Evolutionary conservation across 2,888 invertebrate genomes (phyloP), one percentile per base, ranked within the genome.

Genomic region (Pachycephus smyrnensis): DNA sequence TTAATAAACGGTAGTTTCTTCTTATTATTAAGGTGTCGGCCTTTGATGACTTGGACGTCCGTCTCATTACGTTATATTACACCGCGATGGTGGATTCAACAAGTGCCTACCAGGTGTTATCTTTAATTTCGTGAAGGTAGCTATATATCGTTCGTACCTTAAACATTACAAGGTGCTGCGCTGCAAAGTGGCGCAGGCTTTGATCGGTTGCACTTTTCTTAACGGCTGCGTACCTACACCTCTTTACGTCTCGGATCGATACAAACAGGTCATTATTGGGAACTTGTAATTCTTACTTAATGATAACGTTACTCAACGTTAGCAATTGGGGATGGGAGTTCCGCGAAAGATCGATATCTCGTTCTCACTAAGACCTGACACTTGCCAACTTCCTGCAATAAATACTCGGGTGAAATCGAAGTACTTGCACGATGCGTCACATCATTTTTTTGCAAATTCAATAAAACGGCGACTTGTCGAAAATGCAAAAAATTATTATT

Each of bases 1-100:
- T 84, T 86, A 83, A 85, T 85, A 82, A 84, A 82, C 80, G 84
- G 81, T 79, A 78, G 86, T 84, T 86, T 83, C 79, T 79, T 79
- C 79, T 80, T 81, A 84, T 84, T 82, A 84, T 83, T 73, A 76
- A 55, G 78, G 78, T 78, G 78, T 78, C 73, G 73, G 78, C 69
- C 78, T 35, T 35, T 75, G 40, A 33, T 55, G 32, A 40, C 31
- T 71, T 71, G 80, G 79, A 79, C 73, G 77, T 80, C 76, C 74
- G 79, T 73, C 80, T 82, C 81, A 79, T 85, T 85, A 80, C 80
- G 33, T 79, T 79, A 78, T 77, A 69, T 73, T 76, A 71, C 73
- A 68, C 75, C 68, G 71, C 35, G 32, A 68, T 23, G 55, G 55
- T 55, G 2, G 2, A 55, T 23, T 55, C 55, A 23, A 55, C 55